phyloP scores from a whole-genome alignment of 2,888 invertebrate species.

The Arctia plantaginis region DNA sequence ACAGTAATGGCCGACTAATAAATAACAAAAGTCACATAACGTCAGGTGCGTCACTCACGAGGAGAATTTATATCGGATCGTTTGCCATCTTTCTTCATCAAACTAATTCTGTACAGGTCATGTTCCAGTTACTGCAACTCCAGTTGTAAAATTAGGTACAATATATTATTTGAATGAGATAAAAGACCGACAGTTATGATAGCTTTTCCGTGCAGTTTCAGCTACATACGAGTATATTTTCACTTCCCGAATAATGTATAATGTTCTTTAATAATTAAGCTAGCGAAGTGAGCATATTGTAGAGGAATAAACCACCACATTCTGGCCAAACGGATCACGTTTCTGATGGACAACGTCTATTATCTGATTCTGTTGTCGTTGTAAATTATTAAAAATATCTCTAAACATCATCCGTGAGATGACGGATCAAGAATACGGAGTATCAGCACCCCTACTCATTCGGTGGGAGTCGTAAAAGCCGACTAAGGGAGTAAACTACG shows the following conservation, averaged over 20 bases:
- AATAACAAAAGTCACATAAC: slow-evolving; percentile 24
- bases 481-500: too few species aligned
- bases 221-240: neutral
- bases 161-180: neutral
- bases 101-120: slow-evolving; percentile 14
- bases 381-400: neutral
- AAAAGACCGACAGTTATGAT: neutral
- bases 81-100: slow-evolving; percentile 21
- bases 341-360: neutral
- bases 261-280: neutral
- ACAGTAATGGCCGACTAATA: slow-evolving; percentile 16
- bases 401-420: too few species aligned
- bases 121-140: slow-evolving; percentile 8
- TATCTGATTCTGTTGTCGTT: neutral
- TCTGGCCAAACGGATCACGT: neutral
- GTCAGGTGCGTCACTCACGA: slow-evolving; percentile 13
- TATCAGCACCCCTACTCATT: too few species aligned
- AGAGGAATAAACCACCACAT: neutral
- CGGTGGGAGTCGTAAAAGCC: too few species aligned
- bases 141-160: slow-evolving; percentile 12
- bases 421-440: too few species aligned
- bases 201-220: neutral
- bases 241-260: neutral
- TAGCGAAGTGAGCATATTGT: neutral
- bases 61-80: slow-evolving; percentile 15